Base-by-base conservation (phyloP, 2,888 invertebrate species). In the Drosophila koepferae region DNA sequence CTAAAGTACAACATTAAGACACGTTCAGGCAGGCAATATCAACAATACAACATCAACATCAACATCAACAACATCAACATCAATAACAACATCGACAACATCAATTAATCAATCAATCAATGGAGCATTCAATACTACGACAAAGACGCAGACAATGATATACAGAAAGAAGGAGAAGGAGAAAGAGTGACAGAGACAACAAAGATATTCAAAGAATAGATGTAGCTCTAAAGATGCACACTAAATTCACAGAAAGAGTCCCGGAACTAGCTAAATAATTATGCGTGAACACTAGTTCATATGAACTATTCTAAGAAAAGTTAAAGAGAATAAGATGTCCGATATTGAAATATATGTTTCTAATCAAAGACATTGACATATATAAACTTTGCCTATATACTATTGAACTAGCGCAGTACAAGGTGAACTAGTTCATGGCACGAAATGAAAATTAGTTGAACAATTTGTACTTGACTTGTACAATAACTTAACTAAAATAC, bases 191-290 rank as follows among this genome's bases (percentile, higher is more conserved):
- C n/a, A 68, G 53, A 55, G n/a, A 73, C 54, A 58, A 48, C 56
- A 36, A 36, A 41, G 20, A 72, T 38, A 43, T 10, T 36, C n/a
- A 61, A 44, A 49, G 20, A 64, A 28, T 43, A 31, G 36, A 66
- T 49, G 38, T 31, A 46, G 20, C 12, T 40, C 51, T 44, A n/a
- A 12, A 55, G 48, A 62, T 43, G 70, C 69, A 69, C 67, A 70
- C 44, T 28, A 46, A 51, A 20, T 10, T 2, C 61, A 16, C 12
- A 16, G 31, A 31, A 41, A 31, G 20, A 51, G 51, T 16, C 4
- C 5, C 38, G 38, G 48, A 60, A 34, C 43, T 43, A 23, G 18
- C 48, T 18, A 16, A 31, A 3, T 1, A 10, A 10, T 31, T 34
- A 20, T 20, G 18, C 7, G 14, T 7, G 14, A 40, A 7, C 36